These are phyloP conservation scores for Baronia brevicornis DNA, from an alignment of 2,888 invertebrate species.

Conservation along the genomic window DNA sequence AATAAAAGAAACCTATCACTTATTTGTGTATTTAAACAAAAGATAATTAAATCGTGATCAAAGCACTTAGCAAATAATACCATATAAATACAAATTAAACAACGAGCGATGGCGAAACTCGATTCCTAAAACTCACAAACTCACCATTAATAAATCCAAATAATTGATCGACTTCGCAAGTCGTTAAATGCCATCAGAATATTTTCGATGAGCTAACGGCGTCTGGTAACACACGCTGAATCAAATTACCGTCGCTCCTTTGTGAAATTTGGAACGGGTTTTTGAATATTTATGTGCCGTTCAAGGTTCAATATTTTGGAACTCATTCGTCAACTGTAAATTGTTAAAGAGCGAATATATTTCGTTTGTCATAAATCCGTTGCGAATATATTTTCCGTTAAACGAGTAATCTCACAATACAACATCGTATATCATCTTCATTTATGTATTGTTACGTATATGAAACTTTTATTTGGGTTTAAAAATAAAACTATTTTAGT, in stretches of 20 bases:
- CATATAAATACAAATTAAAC: neutral
- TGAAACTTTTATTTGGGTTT: too few relatives aligned
- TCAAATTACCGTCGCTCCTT: conserved; percentile 42
- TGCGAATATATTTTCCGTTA: conserved; percentile 12
- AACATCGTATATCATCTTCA: too few relatives aligned
- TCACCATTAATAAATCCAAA: conserved; percentile 25
- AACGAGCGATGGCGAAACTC: neutral
- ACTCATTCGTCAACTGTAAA: conserved; percentile 18
- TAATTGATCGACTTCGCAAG: conserved; percentile 31
- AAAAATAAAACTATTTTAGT: too few relatives aligned
- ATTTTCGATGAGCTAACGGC: conserved; percentile 53
- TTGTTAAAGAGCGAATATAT: conserved; percentile 16
- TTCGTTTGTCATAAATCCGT: conserved; percentile 10
- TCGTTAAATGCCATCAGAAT: conserved; percentile 53
- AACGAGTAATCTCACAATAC: too few relatives aligned
- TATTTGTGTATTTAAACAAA: too few relatives aligned
- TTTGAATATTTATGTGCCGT: conserved; percentile 54
- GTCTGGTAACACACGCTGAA: conserved; percentile 43
- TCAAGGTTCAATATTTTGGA: conserved; percentile 44
- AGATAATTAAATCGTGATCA: too few relatives aligned
- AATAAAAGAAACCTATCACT: too few relatives aligned
- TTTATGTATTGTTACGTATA: too few relatives aligned
- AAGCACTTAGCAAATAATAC: conserved; percentile 8
- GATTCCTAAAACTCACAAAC: conserved; percentile 17
- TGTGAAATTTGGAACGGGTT: conserved; percentile 48